These are phyloP conservation scores for Alouatta caraya DNA, from an alignment of 2,797 vertebrate species.

Conservation along the genomic window DNA sequence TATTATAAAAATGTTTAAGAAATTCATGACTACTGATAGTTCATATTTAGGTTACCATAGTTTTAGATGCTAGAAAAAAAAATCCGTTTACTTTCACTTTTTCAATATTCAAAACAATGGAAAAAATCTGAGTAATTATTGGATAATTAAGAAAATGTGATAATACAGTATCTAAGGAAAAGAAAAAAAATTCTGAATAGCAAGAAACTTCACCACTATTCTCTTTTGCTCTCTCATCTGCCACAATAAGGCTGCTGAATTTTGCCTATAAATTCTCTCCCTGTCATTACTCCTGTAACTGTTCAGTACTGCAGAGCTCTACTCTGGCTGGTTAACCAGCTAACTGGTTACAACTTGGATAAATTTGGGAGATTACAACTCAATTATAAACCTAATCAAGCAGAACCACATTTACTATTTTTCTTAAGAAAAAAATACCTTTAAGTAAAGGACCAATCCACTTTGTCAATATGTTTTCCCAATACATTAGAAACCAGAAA, in stretches of 20 bases:
- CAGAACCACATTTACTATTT: neutral
- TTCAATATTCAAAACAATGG: neutral
- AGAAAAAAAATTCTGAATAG: neutral
- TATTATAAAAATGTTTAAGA: neutral
- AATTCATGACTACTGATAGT: neutral
- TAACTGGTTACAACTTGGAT: constrained; percentile 39
- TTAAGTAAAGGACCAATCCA: neutral
- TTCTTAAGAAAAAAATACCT: neutral
- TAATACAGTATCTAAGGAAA: neutral
- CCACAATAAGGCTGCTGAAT: neutral
- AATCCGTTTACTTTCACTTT: neutral
- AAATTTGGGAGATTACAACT: constrained; percentile 1
- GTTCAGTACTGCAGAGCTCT: neutral
- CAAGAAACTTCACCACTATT: neutral
- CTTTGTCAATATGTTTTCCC: neutral
- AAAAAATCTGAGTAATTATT: neutral
- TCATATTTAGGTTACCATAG: neutral
- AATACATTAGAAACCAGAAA: neutral
- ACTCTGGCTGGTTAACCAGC: constrained; percentile 50
- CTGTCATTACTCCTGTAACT: neutral
- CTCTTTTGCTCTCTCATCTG: neutral
- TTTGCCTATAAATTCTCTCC: constrained; percentile 1
- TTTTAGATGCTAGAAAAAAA: neutral
- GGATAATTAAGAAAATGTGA: neutral
- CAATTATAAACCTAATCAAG: constrained; percentile 40